Conservation (phyloP, 1,140 invertebrate species). For the Drosophila novamexicana region DNA sequence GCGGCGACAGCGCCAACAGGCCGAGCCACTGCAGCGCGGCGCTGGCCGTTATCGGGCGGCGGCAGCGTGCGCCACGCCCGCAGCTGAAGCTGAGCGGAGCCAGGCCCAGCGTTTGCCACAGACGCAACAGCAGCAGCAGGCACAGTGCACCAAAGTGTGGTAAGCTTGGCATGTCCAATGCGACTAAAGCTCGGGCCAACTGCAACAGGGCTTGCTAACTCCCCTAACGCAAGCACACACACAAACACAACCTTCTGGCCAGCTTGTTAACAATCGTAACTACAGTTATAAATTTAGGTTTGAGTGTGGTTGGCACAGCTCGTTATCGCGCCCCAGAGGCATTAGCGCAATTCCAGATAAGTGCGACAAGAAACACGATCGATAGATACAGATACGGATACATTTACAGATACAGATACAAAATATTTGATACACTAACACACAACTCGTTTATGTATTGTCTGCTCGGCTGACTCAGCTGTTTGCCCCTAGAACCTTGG, state of each 20-base stretch:
- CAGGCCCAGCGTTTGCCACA: slow-evolving; percentile 59
- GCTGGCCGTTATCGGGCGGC: slow-evolving; percentile 26
- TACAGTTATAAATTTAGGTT: slow-evolving; percentile 9
- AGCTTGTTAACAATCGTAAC: slow-evolving; percentile 7
- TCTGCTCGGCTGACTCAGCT: slow-evolving; percentile 39
- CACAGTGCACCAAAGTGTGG: slow-evolving; percentile 64
- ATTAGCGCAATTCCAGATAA: slow-evolving; percentile 73
- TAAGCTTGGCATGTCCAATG: slow-evolving; percentile 52
- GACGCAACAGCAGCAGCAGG: slow-evolving; percentile 45
- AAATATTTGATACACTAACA: neutral
- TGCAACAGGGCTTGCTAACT: neutral
- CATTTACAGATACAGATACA: slow-evolving; percentile 35
- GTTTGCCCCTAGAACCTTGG: slow-evolving; percentile 27
- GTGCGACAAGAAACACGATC: slow-evolving; percentile 50
- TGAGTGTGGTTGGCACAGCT: slow-evolving; percentile 2
- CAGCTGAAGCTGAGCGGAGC: slow-evolving; percentile 44
- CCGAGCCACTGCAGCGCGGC: slow-evolving; percentile 38
- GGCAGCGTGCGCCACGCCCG: slow-evolving; percentile 22
- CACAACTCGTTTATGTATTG: neutral
- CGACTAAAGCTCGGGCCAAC: slow-evolving; percentile 37
- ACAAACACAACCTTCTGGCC: too few relatives aligned
- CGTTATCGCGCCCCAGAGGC: slow-evolving; percentile 61
- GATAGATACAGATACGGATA: slow-evolving; percentile 48
- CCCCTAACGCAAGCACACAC: neutral
- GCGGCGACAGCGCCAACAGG: slow-evolving; percentile 45